phyloP scores from a whole-genome alignment of 23 tunicate species.

The Trididemnum clinides region DNA sequence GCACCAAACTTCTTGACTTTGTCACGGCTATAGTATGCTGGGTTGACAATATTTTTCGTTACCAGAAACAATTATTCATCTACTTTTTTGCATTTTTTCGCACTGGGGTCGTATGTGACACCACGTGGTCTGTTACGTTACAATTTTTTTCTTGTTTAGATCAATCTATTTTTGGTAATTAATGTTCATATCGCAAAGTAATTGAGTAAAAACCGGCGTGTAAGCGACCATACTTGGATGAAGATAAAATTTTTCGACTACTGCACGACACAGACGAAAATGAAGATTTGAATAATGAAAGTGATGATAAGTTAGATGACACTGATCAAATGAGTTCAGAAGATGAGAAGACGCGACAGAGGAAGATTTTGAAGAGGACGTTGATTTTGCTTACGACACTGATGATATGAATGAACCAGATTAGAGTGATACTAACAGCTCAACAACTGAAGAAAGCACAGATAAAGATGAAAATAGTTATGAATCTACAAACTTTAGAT shows the following conservation, averaged over 20 bases:
- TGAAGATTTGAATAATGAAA: not conserved
- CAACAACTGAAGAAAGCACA: not conserved
- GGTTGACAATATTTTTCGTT: not conserved
- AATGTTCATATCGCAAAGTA: not conserved
- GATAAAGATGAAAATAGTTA: not conserved
- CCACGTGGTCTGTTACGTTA: not conserved
- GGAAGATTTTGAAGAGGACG: not conserved
- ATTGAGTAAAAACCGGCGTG: not conserved
- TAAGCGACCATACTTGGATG: not conserved
- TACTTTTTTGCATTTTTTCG: not conserved
- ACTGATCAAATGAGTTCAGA: slow-evolving; percentile 12
- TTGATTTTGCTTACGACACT: not conserved
- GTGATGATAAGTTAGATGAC: too few relatives aligned
- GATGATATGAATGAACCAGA: not conserved
- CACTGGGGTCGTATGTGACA: not conserved
- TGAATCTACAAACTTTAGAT: slow-evolving; percentile 3
- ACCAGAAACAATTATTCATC: too few relatives aligned
- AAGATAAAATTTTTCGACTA: not conserved
- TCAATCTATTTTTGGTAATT: not conserved
- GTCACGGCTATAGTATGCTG: not conserved
- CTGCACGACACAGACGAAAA: slow-evolving; percentile 10
- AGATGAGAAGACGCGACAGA: slow-evolving; percentile 1
- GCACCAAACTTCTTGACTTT: slow-evolving; percentile 4
- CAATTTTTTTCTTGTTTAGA: not conserved
- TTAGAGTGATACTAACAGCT: not conserved